Conservation (phyloP, 2,113 vertebrate genomes). For the Coryphaenoides rupestris region DNA sequence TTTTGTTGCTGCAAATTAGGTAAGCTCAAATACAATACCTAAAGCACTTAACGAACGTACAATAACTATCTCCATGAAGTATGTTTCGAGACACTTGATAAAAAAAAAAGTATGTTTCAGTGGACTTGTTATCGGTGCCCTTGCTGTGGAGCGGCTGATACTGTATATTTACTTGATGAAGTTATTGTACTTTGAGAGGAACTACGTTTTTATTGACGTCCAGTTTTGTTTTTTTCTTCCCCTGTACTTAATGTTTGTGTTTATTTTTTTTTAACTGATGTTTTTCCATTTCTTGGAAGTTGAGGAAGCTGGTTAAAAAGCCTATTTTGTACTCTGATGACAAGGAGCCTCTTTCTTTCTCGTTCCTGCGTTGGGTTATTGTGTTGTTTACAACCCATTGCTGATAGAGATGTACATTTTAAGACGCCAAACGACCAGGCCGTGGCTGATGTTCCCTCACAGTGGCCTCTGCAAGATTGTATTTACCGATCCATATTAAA, state of each 20-base stretch:
- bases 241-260: too few species aligned
- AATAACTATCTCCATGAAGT: background rate
- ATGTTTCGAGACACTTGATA: background rate
- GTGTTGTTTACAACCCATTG: slow-evolving; percentile 14
- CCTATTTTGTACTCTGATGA: slow-evolving; percentile 34
- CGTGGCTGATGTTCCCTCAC: background rate
- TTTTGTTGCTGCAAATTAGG: slow-evolving; percentile 1
- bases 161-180: slow-evolving; percentile 3
- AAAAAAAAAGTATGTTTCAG: slow-evolving; percentile 18
- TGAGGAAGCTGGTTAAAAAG: background rate
- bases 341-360: slow-evolving; percentile 8
- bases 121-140: slow-evolving; percentile 2
- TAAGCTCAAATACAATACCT: slow-evolving; percentile 13
- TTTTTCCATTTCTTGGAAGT: slow-evolving; percentile 40
- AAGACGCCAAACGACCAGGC: too few species aligned
- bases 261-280: slow-evolving; percentile 19
- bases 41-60: slow-evolving; percentile 32
- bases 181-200: slow-evolving; percentile 10
- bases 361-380: background rate
- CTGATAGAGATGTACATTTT: slow-evolving; percentile 15
- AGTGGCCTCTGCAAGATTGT: background rate
- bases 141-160: background rate
- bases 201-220: background rate
- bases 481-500: background rate
- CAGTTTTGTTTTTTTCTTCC: slow-evolving; percentile 25